A percentile compares a stretch with the other conserved stretches of the same genome.
phyloP scores from a whole-genome alignment of 2,888 invertebrate species.

The Plagodis dolabraria region DNA sequence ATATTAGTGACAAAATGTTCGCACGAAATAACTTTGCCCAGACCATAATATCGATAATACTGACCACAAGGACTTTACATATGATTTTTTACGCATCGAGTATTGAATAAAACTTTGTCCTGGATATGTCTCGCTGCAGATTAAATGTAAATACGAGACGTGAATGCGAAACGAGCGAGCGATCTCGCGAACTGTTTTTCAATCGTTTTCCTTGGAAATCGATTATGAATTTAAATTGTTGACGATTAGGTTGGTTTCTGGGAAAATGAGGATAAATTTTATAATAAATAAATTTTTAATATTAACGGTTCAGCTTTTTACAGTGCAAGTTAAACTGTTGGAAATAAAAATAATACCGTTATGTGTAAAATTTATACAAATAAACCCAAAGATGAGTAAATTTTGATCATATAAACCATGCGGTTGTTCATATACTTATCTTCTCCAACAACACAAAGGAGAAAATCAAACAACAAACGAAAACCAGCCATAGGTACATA shows the following conservation, averaged over 20 bases:
- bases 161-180: conserved; percentile 54
- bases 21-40: conserved; percentile 4
- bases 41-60: conserved; percentile 46
- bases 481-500: too few species aligned
- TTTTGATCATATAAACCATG: too few species aligned
- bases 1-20: neutral
- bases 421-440: too few species aligned
- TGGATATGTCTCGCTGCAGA: conserved; percentile 55
- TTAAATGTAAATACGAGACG: conserved; percentile 56
- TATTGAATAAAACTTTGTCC: conserved; percentile 47
- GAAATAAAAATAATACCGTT: too few species aligned
- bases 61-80: conserved; percentile 49
- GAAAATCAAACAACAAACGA: too few species aligned
- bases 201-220: conserved; percentile 51
- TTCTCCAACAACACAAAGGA: too few species aligned
- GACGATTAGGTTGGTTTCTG: conserved; percentile 23
- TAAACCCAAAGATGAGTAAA: too few species aligned
- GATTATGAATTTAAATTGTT: conserved; percentile 47
- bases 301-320: neutral
- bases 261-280: too few species aligned
- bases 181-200: conserved; percentile 46
- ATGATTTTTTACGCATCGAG: conserved; percentile 51
- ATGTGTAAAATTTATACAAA: too few species aligned
- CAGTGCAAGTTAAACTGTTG: too few species aligned
- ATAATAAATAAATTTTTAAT: too few species aligned